Evolutionary conservation across 2,797 vertebrate species (phyloP).

Genomic region (Centroberyx gerrardi): DNA sequence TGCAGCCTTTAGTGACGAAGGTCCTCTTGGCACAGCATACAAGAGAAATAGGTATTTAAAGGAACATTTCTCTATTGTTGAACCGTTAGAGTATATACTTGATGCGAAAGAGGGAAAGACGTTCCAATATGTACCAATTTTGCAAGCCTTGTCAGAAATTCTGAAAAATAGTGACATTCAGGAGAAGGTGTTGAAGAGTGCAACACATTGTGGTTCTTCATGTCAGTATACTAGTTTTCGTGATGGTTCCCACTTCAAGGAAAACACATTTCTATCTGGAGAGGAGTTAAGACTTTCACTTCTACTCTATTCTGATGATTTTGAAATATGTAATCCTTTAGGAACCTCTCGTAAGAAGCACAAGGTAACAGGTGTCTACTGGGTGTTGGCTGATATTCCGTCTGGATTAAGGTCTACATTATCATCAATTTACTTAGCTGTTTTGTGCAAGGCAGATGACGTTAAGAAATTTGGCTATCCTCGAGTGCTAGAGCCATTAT

Average conservation of each 20-base stretch:
- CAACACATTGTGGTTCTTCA: neutral
- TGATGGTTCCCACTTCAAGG: constrained; percentile 23
- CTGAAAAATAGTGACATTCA: constrained; percentile 28
- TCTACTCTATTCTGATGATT: constrained; percentile 45
- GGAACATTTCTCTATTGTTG: constrained; percentile 48
- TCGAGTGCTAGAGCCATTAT: constrained; percentile 37
- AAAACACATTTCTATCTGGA: neutral
- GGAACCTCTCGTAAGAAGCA: constrained; percentile 50
- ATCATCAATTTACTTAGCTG: constrained; percentile 48
- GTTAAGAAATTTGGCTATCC: constrained; percentile 43
- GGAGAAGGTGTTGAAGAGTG: constrained; percentile 5
- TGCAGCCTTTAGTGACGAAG: constrained; percentile 46
- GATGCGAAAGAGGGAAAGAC: constrained; percentile 24
- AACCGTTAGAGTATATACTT: constrained; percentile 42
- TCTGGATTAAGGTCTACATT: constrained; percentile 42
- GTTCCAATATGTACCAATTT: constrained; percentile 47
- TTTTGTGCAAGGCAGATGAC: constrained; percentile 55
- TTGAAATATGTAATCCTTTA: constrained; percentile 50
- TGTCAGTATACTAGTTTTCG: constrained; percentile 2
- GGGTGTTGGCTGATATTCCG: constrained; percentile 42
- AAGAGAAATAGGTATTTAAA: constrained; percentile 47
- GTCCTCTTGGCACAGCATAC: constrained; percentile 48
- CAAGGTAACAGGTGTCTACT: constrained; percentile 41
- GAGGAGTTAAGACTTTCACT: constrained; percentile 28
- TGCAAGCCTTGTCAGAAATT: constrained; percentile 32